Percentiles rank a stretch among this genome's conserved stretches.
Conservation (phyloP, 2,113 vertebrate genomes). For the Corythornis cristatus region DNA sequence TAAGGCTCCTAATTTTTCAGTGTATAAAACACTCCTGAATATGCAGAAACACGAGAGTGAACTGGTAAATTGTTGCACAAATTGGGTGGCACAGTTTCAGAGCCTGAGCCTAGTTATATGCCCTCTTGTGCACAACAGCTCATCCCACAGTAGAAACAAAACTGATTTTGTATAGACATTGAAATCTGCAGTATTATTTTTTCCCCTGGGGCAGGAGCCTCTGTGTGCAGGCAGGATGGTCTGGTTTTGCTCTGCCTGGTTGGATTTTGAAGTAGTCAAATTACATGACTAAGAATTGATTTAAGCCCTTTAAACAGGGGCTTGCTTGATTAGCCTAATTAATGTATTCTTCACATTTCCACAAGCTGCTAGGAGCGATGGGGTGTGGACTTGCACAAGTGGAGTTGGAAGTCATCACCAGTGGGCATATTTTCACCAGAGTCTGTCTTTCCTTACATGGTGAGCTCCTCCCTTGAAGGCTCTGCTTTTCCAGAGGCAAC, state of each 20-base stretch:
- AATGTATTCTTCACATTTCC: background rate
- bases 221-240: background rate
- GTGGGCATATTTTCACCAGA: background rate
- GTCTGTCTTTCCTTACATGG: background rate
- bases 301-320: background rate
- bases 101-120: background rate
- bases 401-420: background rate
- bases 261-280: background rate
- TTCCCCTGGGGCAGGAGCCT: background rate
- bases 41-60: background rate
- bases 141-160: background rate
- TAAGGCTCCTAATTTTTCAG: background rate
- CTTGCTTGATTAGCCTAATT: background rate
- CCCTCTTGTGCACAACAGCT: background rate
- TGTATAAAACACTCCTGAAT: background rate
- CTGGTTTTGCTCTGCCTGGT: background rate
- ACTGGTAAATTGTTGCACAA: background rate
- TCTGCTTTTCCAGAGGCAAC: background rate
- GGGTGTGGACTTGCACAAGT: background rate
- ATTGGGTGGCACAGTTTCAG: background rate
- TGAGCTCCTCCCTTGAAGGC: background rate
- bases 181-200: background rate
- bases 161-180: background rate
- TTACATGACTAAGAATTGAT: background rate
- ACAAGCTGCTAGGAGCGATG: background rate